Base-by-base conservation (phyloP, 2,888 invertebrate genomes). In the Synergus itoensis region DNA sequence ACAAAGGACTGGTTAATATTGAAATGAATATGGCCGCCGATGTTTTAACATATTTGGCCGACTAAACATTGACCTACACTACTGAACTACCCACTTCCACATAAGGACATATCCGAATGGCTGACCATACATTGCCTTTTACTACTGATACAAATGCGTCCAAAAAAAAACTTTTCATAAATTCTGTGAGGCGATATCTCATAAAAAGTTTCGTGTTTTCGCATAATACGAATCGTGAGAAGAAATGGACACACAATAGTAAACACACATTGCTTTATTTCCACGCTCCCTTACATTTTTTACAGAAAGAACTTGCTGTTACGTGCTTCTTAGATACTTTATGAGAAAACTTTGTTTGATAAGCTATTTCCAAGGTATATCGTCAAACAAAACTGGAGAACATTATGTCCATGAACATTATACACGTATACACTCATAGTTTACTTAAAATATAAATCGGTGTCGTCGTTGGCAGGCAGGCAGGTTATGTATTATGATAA, bases 401-500 rank as follows among this genome's bases (percentile, higher is more conserved):
- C 9, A 57, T n/a, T 53, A 18, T 57, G 18, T 57, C 18, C 9
- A 57, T 11, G 5, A 57, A 57, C 18, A n/a, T 11, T 11, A 43
- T 14, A 16, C 9, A n/a, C n/a, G n/a, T 9, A 14, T 2, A 21
- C 12, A 18, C 14, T 53, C n/a, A 36, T 40, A 53, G 48, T 73
- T 73, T 53, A 73, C 12, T 40, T 36, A n/a, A 53, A 48, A 53
- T 53, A 53, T 53, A 73, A 36, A 53, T 73, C 12, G 36, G 53
- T 53, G 53, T 48, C 48, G 36, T 48, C 28, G 69, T 9, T 14
- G 57, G 60, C 41, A 60, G 40, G 60, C 18, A 41, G 40, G 45
- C 16, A 11, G 14, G 41, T 65, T 64, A 76, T 67, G 79, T 76
- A 65, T 78, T 81, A 80, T 79, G 81, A 81, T 83, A 81, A 85